Evolutionary conservation across 2,888 invertebrate species (phyloP), one percentile per base, ranked within the genome.

Genomic region (Athalia rosae): DNA sequence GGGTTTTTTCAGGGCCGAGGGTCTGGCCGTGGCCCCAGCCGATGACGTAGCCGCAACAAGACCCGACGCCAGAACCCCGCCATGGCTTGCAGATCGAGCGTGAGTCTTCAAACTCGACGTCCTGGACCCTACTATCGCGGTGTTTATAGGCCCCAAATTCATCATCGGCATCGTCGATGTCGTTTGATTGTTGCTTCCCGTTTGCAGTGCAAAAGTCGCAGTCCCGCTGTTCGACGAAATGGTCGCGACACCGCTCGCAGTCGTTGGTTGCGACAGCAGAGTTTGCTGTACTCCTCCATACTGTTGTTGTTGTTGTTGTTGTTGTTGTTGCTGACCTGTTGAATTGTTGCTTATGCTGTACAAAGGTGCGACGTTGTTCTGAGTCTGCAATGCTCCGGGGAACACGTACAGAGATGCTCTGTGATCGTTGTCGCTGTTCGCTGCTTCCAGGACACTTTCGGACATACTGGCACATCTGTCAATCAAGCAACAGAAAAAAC

Each of bases 41-140:
- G 85, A 86, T 43, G 88, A 88, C 28, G 89, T 87, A 58, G 86
- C 86, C 74, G 87, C 86, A 15, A 90, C 85, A 4, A 81, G 80
- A 61, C 67, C 91, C 78, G 91, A 91, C 66, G 89, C 83, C 28
- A 92, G 90, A 45, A 93, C 93, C 79, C 96, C 96, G 76, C 96
- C 97, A 91, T 97, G 97, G 89, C 96, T 97, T 83, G 96, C 94
- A 84, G 96, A 96, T 80, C 97, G 93, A 80, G 94, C 93, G 90
- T 97, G 97, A 1, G 91, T 91, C 79, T 84, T 86, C 67, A 83
- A 63, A 6, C 79, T 45, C 3, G 59, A 81, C 48, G 79, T 79
- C n/a, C 79, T 78, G 4, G 84, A 78, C 4, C 80, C 79, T 56
- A 43, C 47, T 11, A 80, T 79, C n/a, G 81, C 53, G 90, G 90